Evolutionary conservation across 1,140 invertebrate genomes (phyloP).

Genomic region (Capitella teleta): DNA sequence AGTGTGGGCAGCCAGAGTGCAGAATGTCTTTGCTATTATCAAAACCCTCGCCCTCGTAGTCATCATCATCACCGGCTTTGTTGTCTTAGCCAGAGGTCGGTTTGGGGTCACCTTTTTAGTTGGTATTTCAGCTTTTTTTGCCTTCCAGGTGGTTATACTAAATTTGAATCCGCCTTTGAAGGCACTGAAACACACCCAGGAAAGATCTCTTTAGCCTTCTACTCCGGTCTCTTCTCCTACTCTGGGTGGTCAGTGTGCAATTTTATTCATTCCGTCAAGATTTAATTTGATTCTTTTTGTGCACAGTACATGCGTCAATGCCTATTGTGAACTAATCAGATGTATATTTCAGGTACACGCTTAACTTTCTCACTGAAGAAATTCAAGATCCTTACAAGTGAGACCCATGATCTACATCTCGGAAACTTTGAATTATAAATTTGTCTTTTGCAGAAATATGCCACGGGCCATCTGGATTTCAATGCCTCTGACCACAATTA

Average conservation of each 20-base stretch:
- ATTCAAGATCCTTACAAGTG: constrained; percentile 89
- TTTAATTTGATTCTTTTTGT: too few relatives aligned
- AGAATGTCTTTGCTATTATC: constrained; percentile 38
- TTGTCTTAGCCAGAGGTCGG: constrained; percentile 28
- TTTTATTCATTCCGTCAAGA: too few relatives aligned
- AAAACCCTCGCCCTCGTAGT: constrained; percentile 38
- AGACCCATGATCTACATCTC: too few relatives aligned
- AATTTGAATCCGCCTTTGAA: constrained; percentile 2
- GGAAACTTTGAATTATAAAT: constrained; percentile 1
- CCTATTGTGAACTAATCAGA: too few relatives aligned
- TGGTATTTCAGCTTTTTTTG: background rate
- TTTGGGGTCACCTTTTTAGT: background rate
- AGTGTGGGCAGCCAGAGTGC: constrained; percentile 32
- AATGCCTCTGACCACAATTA: constrained; percentile 73
- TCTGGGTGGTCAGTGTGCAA: constrained; percentile 67
- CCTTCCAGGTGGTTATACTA: constrained; percentile 11
- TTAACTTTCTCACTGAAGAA: constrained; percentile 98
- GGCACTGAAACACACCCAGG: constrained; percentile 51
- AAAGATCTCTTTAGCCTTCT: constrained; percentile 88
- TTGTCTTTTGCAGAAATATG: constrained; percentile 36
- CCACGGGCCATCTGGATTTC: constrained; percentile 73
- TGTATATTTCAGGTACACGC: constrained; percentile 67
- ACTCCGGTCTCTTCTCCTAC: constrained; percentile 96
- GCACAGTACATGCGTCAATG: background rate
- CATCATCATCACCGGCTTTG: constrained; percentile 38